Base-by-base conservation (phyloP, 2,888 invertebrate genomes). In the Stegophylla sp. region DNA sequence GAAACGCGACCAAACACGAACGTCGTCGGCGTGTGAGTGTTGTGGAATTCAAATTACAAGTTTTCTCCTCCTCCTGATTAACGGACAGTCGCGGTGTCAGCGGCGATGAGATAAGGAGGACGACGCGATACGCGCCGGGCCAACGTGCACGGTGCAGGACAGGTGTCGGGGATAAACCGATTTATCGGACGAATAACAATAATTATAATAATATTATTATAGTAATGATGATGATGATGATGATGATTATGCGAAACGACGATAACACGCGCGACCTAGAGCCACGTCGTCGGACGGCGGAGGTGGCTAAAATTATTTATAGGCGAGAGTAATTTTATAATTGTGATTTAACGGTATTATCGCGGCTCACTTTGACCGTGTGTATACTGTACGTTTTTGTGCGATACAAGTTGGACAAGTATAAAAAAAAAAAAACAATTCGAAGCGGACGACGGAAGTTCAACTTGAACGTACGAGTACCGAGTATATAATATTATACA, bases 101-200 rank as follows among this genome's bases (percentile, higher is more conserved):
- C 59, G 61, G 15, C 59, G 23, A 28, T 41, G 64, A 41, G 64
- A 64, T 64, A 64, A 64, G 13, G 43, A 43, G 13, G 64, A n/a
- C 5, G 7, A 34, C 34, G n/a, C n/a, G n/a, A n/a, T n/a, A n/a
- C n/a, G n/a, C n/a, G n/a, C n/a, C n/a, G n/a, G n/a, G n/a, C n/a
- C n/a, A n/a, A n/a, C n/a, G n/a, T n/a, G 5, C 17, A 3, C 15
- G 48, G 15, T 17, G 48, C 15, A 13, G 15, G 51, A 17, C 13
- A 7, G 17, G 51, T n/a, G 51, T 17, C 2, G 17, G 5, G 4
- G n/a, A n/a, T 20, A 17, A 53, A 53, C 53, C 53, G 53, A 53
- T 53, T 20, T n/a, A 53, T 53, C 20, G n/a, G 20, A 53, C 53
- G 53, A n/a, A n/a, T n/a, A n/a, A n/a, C 20, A n/a, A 20, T 53